phyloP scores from a whole-genome alignment of 2,888 invertebrate genomes.

The Hoplodrina ambigua region DNA sequence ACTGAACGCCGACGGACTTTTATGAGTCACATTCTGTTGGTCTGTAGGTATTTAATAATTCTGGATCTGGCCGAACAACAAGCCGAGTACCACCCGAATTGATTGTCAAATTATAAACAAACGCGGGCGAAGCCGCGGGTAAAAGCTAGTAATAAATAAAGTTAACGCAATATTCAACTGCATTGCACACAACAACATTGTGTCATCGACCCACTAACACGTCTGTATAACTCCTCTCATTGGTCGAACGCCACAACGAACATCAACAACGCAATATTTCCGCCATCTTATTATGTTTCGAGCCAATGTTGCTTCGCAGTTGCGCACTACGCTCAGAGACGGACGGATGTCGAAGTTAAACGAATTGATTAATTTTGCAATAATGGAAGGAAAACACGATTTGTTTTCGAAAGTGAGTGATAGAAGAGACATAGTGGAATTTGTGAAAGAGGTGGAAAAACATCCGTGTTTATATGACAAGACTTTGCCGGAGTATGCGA shows the following conservation, averaged over 20 bases:
- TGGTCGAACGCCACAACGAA: constrained; percentile 33
- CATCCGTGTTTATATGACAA: constrained; percentile 66
- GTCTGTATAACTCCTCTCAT: constrained; percentile 43
- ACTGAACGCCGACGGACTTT: too few relatives aligned
- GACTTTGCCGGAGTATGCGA: constrained; percentile 64
- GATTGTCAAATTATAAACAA: too few relatives aligned
- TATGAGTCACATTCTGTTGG: too few relatives aligned
- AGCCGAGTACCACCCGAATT: too few relatives aligned
- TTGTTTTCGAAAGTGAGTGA: constrained; percentile 62
- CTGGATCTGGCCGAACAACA: too few relatives aligned
- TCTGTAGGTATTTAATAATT: too few relatives aligned
- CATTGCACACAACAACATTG: constrained; percentile 29
- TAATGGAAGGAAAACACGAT: constrained; percentile 57
- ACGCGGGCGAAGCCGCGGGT: too few relatives aligned
- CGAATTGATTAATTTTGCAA: constrained; percentile 35
- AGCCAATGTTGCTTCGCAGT: constrained; percentile 61
- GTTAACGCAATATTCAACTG: constrained; percentile 54
- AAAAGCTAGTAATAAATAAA: constrained; percentile 32
- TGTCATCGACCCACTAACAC: constrained; percentile 50
- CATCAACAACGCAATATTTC: constrained; percentile 53
- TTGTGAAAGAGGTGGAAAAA: constrained; percentile 67
- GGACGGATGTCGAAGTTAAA: constrained; percentile 44
- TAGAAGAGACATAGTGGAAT: constrained; percentile 64
- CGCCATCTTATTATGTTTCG: constrained; percentile 60
- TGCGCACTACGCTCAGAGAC: constrained; percentile 51